These are phyloP conservation scores for Hybognathus amarus DNA, from an alignment of 2,797 vertebrate genomes.

Conservation along the genomic window DNA sequence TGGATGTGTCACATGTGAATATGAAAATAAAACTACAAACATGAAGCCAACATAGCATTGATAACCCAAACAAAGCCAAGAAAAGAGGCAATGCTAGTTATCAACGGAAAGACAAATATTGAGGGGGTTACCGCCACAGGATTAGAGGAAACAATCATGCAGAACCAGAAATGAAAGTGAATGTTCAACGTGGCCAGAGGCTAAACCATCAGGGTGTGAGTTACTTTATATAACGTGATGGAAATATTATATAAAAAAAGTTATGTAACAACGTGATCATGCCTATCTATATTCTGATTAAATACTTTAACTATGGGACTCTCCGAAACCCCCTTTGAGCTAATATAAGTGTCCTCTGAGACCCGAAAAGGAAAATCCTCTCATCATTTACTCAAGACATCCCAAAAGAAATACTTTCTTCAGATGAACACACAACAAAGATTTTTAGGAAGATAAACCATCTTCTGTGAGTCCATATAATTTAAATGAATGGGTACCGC, in stretches of 20 bases:
- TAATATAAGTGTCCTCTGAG: neutral
- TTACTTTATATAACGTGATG: neutral
- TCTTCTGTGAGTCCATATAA: neutral
- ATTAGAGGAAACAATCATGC: neutral
- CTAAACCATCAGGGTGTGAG: neutral
- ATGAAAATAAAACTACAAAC: slow-evolving; percentile 38
- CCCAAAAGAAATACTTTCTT: neutral
- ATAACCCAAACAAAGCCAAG: neutral
- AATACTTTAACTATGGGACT: neutral
- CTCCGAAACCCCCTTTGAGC: neutral
- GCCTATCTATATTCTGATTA: neutral
- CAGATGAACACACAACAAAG: neutral
- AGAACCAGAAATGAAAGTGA: slow-evolving; percentile 15
- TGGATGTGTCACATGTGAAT: slow-evolving; percentile 28
- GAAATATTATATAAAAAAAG: neutral
- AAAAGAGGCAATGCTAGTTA: slow-evolving; percentile 2
- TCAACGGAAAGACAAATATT: neutral
- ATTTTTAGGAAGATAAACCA: neutral
- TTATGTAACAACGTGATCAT: neutral
- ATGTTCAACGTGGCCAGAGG: neutral
- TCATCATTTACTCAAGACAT: neutral
- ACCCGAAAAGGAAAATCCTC: neutral
- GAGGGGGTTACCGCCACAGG: neutral
- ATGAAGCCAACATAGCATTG: slow-evolving; percentile 11
- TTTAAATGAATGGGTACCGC: neutral